Conservation (phyloP, 2,113 vertebrate genomes). For the Tragelaphus scriptus region DNA sequence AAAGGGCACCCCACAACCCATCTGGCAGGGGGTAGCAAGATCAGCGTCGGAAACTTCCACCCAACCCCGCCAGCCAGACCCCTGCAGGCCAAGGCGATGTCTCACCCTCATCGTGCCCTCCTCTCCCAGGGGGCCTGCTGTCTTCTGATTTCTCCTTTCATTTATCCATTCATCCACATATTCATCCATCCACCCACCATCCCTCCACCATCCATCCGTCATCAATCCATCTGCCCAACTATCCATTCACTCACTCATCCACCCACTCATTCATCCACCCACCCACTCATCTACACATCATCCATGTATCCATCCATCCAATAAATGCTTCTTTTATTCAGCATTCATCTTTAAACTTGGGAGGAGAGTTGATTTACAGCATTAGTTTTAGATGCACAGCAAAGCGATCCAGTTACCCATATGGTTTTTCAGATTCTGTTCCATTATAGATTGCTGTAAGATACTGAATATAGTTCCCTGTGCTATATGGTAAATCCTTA, state of each 20-base stretch:
- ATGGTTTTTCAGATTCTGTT: neutral
- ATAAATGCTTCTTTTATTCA: neutral
- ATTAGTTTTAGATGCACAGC: neutral
- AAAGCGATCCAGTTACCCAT: neutral
- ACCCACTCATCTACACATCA: neutral
- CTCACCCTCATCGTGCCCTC: neutral
- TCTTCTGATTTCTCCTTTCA: neutral
- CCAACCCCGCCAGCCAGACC: neutral
- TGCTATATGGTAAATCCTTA: neutral
- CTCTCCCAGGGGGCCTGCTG: neutral
- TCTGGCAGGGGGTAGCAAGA: neutral
- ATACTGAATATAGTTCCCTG: neutral
- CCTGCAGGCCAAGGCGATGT: rapidly evolving
- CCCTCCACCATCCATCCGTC: neutral
- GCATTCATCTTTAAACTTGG: neutral
- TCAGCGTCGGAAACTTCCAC: rapidly evolving
- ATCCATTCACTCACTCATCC: neutral
- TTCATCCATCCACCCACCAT: neutral
- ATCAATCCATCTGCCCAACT: too few relatives aligned
- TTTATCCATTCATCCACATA: neutral
- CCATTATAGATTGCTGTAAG: neutral
- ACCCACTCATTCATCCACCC: neutral
- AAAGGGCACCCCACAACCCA: rapidly evolving
- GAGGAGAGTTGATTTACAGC: too few relatives aligned
- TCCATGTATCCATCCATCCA: too few relatives aligned